A percentile compares a stretch with the other conserved stretches of the same genome.
Conservation (phyloP, 35 echinoderm and acorn worm genomes). For the Chiridota heheva region DNA sequence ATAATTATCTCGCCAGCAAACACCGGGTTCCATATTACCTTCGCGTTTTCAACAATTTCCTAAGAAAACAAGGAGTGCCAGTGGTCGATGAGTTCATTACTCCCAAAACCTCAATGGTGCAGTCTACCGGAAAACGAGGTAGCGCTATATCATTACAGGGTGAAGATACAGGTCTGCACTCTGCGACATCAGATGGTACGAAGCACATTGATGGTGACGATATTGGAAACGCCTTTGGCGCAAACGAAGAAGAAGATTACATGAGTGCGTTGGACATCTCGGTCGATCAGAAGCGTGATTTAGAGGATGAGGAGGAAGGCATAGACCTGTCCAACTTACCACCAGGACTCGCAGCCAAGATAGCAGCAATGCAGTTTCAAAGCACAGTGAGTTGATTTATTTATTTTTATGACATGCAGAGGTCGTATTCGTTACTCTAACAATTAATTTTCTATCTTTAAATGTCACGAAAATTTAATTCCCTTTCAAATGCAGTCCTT, state of each 20-base stretch:
- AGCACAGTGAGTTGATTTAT: not conserved
- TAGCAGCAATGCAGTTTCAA: constrained; percentile 2
- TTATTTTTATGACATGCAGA: not conserved
- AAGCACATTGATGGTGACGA: constrained; percentile 29
- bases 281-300: not conserved
- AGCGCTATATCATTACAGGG: not conserved
- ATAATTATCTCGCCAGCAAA: constrained; percentile 52
- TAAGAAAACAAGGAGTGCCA: constrained; percentile 45
- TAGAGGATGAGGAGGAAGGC: not conserved
- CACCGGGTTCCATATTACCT: constrained; percentile 73
- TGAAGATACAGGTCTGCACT: not conserved
- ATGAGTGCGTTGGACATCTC: constrained; percentile 67
- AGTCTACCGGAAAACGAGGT: not conserved
- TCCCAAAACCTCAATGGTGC: not conserved
- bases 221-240: not conserved
- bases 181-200: not conserved
- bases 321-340: no score
- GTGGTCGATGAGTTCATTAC: constrained; percentile 34
- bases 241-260: constrained; percentile 69
- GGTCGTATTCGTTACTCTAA: not conserved
- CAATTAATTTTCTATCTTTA: not conserved
- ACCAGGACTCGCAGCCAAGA: no score
- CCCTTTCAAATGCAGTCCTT: no score
- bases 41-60: constrained; percentile 63
- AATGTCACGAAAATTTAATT: no score